A percentile compares a stretch with the other conserved stretches of the same genome.
These are phyloP conservation scores for Diceros bicornis DNA, from an alignment of 2,797 vertebrate species.

Conservation along the genomic window DNA sequence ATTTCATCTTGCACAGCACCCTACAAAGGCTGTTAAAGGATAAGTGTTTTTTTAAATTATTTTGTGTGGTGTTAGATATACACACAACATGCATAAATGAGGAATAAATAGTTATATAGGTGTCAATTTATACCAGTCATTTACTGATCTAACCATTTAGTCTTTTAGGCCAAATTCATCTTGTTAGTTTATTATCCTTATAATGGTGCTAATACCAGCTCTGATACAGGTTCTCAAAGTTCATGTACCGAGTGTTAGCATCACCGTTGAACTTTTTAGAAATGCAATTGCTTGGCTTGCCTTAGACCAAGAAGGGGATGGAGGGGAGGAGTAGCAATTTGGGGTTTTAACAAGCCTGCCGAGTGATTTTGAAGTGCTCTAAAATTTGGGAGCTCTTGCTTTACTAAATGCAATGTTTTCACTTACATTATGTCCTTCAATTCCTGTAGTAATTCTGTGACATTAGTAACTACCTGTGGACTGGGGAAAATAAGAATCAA, in stretches of 20 bases:
- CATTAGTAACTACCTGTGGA: not conserved
- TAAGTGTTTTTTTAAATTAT: conserved; percentile 6
- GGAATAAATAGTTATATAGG: not conserved
- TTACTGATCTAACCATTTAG: not conserved
- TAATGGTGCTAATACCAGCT: not conserved
- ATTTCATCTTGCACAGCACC: not conserved
- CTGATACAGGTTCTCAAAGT: not conserved
- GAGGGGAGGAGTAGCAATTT: not conserved
- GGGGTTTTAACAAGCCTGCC: not conserved
- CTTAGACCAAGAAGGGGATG: not conserved
- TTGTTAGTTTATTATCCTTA: conserved; percentile 35
- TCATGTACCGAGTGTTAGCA: not conserved
- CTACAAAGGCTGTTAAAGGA: not conserved
- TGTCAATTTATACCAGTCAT: not conserved
- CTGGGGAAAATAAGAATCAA: not conserved
- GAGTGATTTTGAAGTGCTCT: not conserved
- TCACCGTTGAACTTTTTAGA: conserved; percentile 41
- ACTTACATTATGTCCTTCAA: not conserved
- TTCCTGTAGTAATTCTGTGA: not conserved
- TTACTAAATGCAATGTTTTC: conserved; percentile 39
- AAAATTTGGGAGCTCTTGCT: conserved; percentile 20
- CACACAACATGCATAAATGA: not conserved
- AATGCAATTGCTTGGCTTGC: not conserved
- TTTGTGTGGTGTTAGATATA: not conserved
- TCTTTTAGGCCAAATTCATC: conserved; percentile 18